Conservation (phyloP, 2,888 invertebrate species). For the Patella depressa region DNA sequence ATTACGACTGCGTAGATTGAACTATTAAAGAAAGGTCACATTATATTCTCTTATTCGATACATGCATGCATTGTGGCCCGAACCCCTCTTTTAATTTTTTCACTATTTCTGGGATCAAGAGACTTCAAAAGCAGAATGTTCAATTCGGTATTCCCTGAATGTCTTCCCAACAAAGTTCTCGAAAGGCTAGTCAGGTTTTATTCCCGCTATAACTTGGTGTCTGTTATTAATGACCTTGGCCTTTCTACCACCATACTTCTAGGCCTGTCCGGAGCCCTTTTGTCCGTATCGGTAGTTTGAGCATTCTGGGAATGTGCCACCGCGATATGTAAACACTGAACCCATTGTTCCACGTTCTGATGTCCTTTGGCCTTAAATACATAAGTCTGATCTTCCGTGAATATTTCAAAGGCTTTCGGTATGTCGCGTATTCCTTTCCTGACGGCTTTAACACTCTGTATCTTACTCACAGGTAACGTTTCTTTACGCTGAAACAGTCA, state of each 20-base stretch:
- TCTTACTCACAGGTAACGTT: conserved; percentile 90
- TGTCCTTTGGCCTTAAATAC: conserved; percentile 95
- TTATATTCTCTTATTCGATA: too few relatives aligned
- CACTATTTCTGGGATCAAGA: too few relatives aligned
- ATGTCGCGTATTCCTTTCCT: conserved; percentile 88
- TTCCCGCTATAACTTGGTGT: conserved; percentile 45
- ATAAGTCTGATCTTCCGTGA: conserved; percentile 86
- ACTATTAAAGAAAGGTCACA: too few relatives aligned
- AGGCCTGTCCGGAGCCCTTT: conserved; percentile 18
- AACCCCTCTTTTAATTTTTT: too few relatives aligned
- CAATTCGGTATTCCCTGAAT: too few relatives aligned
- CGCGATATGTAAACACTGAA: conserved; percentile 92
- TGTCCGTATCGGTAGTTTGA: conserved; percentile 6
- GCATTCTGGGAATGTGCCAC: conserved; percentile 84
- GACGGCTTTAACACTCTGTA: conserved; percentile 93
- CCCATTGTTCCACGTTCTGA: conserved; percentile 94
- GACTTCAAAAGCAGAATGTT: too few relatives aligned
- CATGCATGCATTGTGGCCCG: too few relatives aligned
- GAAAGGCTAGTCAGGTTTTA: too few relatives aligned
- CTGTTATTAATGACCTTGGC: conserved; percentile 43
- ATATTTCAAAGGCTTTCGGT: conserved; percentile 96
- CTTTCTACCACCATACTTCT: conserved; percentile 42
- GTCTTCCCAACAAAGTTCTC: too few relatives aligned
- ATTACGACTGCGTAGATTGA: too few relatives aligned
- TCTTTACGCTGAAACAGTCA: conserved; percentile 78